Conservation (phyloP, 1,140 invertebrate species). For the Uloborus diversus region DNA sequence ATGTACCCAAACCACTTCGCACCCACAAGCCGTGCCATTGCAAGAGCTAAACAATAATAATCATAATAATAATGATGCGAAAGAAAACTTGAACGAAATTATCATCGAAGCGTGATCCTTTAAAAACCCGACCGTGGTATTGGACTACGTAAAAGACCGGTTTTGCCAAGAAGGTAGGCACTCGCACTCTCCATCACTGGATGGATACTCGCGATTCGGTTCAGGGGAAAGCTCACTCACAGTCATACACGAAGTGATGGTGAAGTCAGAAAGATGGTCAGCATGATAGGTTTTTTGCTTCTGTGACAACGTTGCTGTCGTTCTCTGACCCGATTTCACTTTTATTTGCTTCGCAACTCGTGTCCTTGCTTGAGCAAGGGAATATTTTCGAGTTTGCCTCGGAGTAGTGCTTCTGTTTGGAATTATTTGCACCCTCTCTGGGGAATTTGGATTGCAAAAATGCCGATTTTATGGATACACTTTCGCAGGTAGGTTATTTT, state of each 20-base stretch:
- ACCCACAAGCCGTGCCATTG: neutral
- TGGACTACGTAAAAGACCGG: conserved; percentile 43
- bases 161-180: conserved; percentile 19
- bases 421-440: too few relatives aligned
- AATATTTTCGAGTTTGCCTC: neutral
- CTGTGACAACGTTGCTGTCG: conserved; percentile 37
- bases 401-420: too few relatives aligned
- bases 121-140: conserved; percentile 24
- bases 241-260: conserved; percentile 31
- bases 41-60: neutral
- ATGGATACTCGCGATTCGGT: neutral
- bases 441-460: too few relatives aligned
- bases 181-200: conserved; percentile 24
- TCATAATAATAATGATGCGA: neutral
- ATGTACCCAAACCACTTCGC: neutral
- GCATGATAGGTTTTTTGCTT: conserved; percentile 34
- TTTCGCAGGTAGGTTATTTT: neutral
- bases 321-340: conserved; percentile 48
- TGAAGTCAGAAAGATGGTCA: conserved; percentile 35
- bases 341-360: conserved; percentile 13
- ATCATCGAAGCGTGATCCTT: conserved; percentile 44
- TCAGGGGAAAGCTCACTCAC: conserved; percentile 21
- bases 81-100: conserved; percentile 31
- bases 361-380: conserved; percentile 29
- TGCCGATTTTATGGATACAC: neutral